Evolutionary conservation across 1,140 invertebrate species (phyloP), one percentile per base, ranked within the genome.

Genomic region (Vanessa tameamea): DNA sequence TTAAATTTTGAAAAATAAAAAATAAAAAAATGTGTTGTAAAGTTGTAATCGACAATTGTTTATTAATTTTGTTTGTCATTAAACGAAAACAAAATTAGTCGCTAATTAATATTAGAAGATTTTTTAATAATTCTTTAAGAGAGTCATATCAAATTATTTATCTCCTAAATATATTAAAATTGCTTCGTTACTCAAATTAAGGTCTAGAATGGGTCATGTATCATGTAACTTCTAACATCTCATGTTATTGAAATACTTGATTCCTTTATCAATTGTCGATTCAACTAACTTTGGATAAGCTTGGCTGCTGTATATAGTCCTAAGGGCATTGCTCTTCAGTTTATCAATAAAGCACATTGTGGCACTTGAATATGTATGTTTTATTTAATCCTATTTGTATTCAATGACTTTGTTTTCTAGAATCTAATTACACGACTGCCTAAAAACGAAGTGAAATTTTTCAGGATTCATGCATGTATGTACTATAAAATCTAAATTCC

Each of bases 271-370:
- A 48, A 63, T 70, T 70, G 47, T 50, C 61, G 63, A 53, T 66
- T 63, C 47, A 20, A 55, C 51, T 69, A n/a, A 63, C 51, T 64
- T 61, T 55, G 66, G 64, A 47, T 14, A 75, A 37, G 72, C 66
- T 75, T 75, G 66, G 23, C 61, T 75, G 76, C 79, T 87, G 82
- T 87, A 83, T 37, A 84, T 86, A 87, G 75, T 80, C 75, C 79
- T 82, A 78, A 77, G 78, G 79, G 78, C 69, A 72, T 75, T 73
- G 82, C 74, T 83, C 78, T 79, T 76, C 75, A 77, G 75, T 84
- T 86, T 82, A 80, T 87, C 78, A 89, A 82, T 89, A 89, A 88
- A 89, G 85, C 87, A 89, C 84, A 77, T 86, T 87, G 82, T 84
- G 86, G 83, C 85, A 89, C 86, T 80, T 65, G 71, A 66, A n/a